A percentile compares a stretch with the other conserved stretches of the same genome.
These are phyloP conservation scores for Sycophila sp. DNA, from an alignment of 1,140 invertebrate species.

Conservation along the genomic window DNA sequence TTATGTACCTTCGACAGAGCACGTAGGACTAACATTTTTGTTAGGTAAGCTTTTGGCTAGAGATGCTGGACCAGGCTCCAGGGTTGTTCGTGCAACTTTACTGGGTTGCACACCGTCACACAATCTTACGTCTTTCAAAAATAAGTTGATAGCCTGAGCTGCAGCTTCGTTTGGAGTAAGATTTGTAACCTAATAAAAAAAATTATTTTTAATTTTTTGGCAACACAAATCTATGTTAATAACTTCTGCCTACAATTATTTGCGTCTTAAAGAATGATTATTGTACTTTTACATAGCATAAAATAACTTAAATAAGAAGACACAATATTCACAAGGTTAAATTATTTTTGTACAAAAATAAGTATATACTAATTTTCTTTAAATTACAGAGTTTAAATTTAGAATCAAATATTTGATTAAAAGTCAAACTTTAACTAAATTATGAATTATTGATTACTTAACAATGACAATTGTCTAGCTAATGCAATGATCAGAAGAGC, in stretches of 20 bases:
- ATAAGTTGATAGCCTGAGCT: slow-evolving; percentile 85
- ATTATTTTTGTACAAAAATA: no score
- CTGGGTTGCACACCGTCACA: slow-evolving; percentile 78
- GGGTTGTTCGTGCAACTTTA: slow-evolving; percentile 76
- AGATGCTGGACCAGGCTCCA: slow-evolving; percentile 64
- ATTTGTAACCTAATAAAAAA: slow-evolving; percentile 70
- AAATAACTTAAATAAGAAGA: no score
- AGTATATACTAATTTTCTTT: no score
- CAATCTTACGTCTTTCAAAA: slow-evolving; percentile 83
- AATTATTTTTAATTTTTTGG: slow-evolving; percentile 19
- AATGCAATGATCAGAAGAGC: no score
- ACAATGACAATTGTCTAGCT: no score
- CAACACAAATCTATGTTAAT: no score
- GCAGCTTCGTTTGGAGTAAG: slow-evolving; percentile 89
- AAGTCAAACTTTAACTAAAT: no score
- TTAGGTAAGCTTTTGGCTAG: slow-evolving; percentile 69
- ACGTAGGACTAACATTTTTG: slow-evolving; percentile 65
- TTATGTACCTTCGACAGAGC: slow-evolving; percentile 61
- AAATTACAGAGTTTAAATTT: neutral
- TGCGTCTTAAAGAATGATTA: no score
- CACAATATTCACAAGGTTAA: no score
- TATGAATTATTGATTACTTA: no score
- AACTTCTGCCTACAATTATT: no score
- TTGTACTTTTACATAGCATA: no score
- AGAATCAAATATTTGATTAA: neutral